These are phyloP conservation scores for Stegana nigrithorax DNA, from an alignment of 2,888 invertebrate genomes.

Conservation along the genomic window DNA sequence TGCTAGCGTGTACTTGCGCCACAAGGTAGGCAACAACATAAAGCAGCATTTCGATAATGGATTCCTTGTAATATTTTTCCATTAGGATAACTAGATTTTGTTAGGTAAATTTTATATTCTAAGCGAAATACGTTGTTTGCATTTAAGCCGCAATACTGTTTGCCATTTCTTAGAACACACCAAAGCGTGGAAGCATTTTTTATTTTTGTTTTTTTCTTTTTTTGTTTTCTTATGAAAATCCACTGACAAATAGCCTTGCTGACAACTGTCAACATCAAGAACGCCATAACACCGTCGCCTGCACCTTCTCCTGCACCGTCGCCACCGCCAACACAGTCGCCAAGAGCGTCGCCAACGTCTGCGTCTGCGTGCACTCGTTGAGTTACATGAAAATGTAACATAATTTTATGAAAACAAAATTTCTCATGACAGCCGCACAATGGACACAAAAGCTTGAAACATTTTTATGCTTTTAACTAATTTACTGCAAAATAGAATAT, in stretches of 20 bases:
- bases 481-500: neutral
- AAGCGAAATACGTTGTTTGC: no score
- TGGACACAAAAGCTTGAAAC: neutral
- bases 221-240: neutral
- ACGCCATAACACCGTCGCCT: neutral
- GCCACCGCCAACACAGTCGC: neutral
- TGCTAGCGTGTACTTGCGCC: no score
- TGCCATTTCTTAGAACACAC: no score
- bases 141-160: no score
- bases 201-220: neutral
- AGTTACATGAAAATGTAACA: neutral
- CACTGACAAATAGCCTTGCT: neutral
- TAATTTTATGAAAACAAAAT: constrained; percentile 10
- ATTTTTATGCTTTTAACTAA: constrained; percentile 12
- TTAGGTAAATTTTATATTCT: no score
- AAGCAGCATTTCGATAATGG: no score
- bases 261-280: neutral
- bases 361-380: no score
- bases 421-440: neutral
- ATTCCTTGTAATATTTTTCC: no score
- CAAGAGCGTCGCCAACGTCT: no score
- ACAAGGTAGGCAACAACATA: no score
- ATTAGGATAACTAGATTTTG: no score
- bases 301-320: neutral
- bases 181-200: no score